Evolutionary conservation across 2,888 invertebrate genomes (phyloP), one percentile per base, ranked within the genome.

Genomic region (Sclerodermus sp.): DNA sequence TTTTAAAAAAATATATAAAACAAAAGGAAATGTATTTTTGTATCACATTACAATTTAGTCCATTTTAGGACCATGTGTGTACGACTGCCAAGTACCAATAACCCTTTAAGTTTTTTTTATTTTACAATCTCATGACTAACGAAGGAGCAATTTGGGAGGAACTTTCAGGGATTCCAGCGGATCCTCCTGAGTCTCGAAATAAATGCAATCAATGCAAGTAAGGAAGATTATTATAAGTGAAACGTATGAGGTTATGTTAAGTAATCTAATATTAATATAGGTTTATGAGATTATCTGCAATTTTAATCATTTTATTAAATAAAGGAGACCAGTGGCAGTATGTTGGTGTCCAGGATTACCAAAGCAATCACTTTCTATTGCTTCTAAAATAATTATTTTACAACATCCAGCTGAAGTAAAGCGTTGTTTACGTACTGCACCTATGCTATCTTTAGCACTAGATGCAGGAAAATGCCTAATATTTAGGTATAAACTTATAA

Each of bases 341-440:
- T 96, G 96, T 74, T 96, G 94, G 92, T 96, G 95, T 78, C 82
- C 85, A 32, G 90, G 88, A 38, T 79, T 96, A 54, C 94, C 95
- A 6, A 79, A 84, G 45, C 82, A 85, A 46, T 87, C 85, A 39
- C 71, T 95, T 23, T 76, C 78, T 47, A 88, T 91, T 12, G 80
- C 81, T 46, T 90, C 91, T 51, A 85, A 83, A 65, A 82, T 96
- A 41, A 85, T 93, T 59, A 83, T 96, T 51, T 81, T 96, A 6
- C 96, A 96, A 77, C 96, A 96, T 81, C 96, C 96, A 12, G 93
- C 93, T 53, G 96, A 96, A 83, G 92, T 93, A 71, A 91, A 91
- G 72, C 83, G 96, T 63, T 90, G 91, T 66, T 81, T 96, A 39
- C 85, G 93, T 45, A 96, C 96, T 29, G 94, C 92, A 13, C 89